Evolutionary conservation across 2,797 vertebrate genomes (phyloP), one percentile per base, ranked within the genome.

Genomic region (Cuculus canorus): DNA sequence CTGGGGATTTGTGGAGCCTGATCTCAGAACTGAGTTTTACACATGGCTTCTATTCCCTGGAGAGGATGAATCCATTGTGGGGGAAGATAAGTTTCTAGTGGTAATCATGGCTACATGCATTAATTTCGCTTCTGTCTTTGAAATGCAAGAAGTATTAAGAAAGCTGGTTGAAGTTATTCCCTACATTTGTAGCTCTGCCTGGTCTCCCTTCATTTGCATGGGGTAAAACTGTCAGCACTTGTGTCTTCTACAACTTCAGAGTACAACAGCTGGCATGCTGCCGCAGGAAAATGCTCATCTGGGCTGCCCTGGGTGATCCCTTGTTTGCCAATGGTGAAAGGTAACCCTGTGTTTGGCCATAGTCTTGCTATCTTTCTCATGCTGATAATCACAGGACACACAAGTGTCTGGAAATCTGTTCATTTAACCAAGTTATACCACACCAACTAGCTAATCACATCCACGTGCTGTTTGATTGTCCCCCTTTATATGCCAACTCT

Each of bases 381-480:
- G 88, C 86, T 84, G 79, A 75, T 84, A 61, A 21, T 35, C 57
- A 22, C 16, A 57, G 50, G 76, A 50, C 65, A 53, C 28, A 80
- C 87, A 37, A 66, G 48, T 17, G 71, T 78, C 56, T 65, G 53
- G 64, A 80, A 66, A 82, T 61, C 72, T 88, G 69, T 64, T 96
- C 87, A 71, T 96, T 96, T 96, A 78, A 75, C 95, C 88, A 94
- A 94, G 93, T 93, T 94, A n/a, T 47, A 35, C 95, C 90, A 81
- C 93, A 73, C 48, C 8, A 63, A 94, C 83, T 56, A 66, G 48
- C 66, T 96, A 96, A 72, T 95, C 32, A 4, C 85, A 77, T 97
- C 93, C 81, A n/a, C 84, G 82, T 77, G 75, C 95, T 80, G 91
- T 88, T 90, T 80, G 79, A 92, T 88, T 79, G 91, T 90, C 72